Percentiles rank a stretch among this genome's conserved stretches.
These are phyloP conservation scores for Phylloscopus trochilus DNA, from an alignment of 2,113 vertebrate genomes.

Conservation along the genomic window DNA sequence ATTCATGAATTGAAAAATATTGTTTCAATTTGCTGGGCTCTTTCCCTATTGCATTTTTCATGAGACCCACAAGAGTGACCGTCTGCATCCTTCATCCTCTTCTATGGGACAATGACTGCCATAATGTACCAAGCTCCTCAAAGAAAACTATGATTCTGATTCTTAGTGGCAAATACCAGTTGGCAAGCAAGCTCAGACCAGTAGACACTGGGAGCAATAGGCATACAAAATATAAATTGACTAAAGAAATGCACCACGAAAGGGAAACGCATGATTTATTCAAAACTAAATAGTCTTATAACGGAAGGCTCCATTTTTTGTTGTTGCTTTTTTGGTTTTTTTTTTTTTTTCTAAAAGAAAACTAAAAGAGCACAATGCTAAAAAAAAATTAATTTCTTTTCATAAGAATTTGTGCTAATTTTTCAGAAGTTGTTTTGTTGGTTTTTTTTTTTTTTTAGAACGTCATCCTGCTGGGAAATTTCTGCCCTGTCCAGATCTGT, in stretches of 20 bases:
- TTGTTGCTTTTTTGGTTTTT: too few relatives aligned
- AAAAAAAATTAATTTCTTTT: not conserved
- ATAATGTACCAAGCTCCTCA: not conserved
- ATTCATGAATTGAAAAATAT: not conserved
- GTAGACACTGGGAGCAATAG: not conserved
- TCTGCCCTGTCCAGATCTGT: not conserved
- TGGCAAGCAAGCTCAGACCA: not conserved
- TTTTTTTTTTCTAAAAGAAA: not conserved
- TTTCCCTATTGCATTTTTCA: not conserved
- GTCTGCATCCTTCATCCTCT: not conserved
- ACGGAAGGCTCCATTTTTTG: not conserved
- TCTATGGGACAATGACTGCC: not conserved
- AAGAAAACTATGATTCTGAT: not conserved
- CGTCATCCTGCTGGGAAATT: not conserved
- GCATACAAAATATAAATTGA: not conserved
- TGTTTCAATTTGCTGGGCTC: not conserved
- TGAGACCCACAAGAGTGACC: not conserved
- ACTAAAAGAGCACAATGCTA: not conserved
- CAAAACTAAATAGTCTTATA: not conserved
- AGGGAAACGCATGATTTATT: not conserved
- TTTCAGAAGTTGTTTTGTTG: not conserved
- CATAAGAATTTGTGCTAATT: not conserved
- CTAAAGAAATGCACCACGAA: not conserved
- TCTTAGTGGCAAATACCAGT: not conserved
- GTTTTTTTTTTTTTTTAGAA: not conserved